Percentiles rank a stretch among this genome's conserved stretches.
Conservation (phyloP, 2,888 invertebrate species). For the Parapristionchus giblindavisi region DNA sequence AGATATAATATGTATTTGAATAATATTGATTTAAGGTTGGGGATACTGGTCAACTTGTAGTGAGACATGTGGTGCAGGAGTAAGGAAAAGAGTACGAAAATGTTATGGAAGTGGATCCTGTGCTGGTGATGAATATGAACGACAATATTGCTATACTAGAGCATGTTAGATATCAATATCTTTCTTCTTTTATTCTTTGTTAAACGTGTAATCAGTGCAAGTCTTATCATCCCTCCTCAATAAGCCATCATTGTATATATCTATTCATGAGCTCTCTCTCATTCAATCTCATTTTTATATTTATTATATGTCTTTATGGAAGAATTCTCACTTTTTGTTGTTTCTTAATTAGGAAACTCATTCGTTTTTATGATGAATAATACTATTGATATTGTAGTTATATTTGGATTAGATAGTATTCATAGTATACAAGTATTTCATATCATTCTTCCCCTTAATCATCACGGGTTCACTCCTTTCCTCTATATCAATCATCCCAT, state of each 20-base stretch:
- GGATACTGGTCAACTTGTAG: slow-evolving; percentile 68
- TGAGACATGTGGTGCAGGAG: slow-evolving; percentile 63
- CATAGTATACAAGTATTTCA: too few relatives aligned
- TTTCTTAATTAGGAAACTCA: too few relatives aligned
- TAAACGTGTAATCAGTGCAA: slow-evolving; percentile 30
- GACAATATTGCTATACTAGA: slow-evolving; percentile 59
- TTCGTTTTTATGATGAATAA: not conserved
- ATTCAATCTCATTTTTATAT: slow-evolving; percentile 20
- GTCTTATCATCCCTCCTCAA: slow-evolving; percentile 1
- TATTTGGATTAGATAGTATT: not conserved
- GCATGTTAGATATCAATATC: slow-evolving; percentile 42
- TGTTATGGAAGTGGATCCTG: slow-evolving; percentile 68
- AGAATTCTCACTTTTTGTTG: too few relatives aligned
- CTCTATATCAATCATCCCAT: too few relatives aligned
- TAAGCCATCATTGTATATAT: slow-evolving; percentile 31
- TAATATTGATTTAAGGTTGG: slow-evolving; percentile 61
- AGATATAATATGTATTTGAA: not conserved
- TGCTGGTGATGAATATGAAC: slow-evolving; percentile 63
- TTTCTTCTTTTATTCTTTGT: not conserved
- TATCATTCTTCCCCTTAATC: too few relatives aligned
- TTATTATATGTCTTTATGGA: slow-evolving; percentile 6
- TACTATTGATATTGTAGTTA: not conserved
- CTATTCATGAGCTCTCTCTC: not conserved
- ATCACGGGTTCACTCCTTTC: too few relatives aligned
- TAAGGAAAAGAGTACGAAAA: slow-evolving; percentile 66